Evolutionary conservation across 2,113 vertebrate genomes (phyloP).

Genomic region (Ptilonorhynchus violaceus): DNA sequence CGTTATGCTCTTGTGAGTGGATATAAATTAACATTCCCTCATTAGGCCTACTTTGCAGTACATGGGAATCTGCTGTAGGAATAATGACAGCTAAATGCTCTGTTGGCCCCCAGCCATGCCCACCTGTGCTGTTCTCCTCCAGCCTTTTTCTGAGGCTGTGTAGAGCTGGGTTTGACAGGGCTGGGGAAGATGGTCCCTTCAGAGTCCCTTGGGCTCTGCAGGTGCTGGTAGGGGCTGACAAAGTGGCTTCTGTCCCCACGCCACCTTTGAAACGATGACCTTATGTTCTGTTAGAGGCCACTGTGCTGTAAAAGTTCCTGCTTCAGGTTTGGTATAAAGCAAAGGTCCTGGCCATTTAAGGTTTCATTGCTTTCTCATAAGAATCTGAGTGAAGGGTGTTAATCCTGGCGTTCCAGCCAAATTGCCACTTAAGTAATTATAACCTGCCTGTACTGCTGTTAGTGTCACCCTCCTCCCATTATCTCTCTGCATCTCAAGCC

Average conservation of each 20-base stretch:
- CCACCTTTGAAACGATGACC: not conserved
- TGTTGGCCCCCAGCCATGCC: constrained; percentile 10
- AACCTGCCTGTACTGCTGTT: not conserved
- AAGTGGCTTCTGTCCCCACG: not conserved
- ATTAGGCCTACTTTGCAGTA: constrained; percentile 11
- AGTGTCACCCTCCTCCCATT: not conserved
- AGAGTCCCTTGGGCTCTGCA: not conserved
- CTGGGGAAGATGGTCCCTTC: accelerated
- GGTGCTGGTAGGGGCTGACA: not conserved
- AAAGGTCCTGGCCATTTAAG: not conserved
- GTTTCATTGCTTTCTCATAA: not conserved
- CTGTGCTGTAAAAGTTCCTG: not conserved
- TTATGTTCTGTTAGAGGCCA: not conserved
- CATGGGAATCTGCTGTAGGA: not conserved
- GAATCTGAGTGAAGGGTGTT: not conserved
- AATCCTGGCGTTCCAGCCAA: not conserved
- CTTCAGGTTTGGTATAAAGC: not conserved
- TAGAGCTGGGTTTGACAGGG: not conserved
- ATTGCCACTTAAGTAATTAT: constrained; percentile 23
- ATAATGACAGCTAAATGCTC: constrained; percentile 26
- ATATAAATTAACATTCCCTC: constrained; percentile 11
- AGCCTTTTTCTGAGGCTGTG: not conserved
- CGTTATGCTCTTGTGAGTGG: not conserved
- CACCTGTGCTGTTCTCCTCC: not conserved
- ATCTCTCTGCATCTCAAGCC: not conserved